These are phyloP conservation scores for Mesitornis unicolor DNA, from an alignment of 2,113 vertebrate genomes.

Conservation along the genomic window DNA sequence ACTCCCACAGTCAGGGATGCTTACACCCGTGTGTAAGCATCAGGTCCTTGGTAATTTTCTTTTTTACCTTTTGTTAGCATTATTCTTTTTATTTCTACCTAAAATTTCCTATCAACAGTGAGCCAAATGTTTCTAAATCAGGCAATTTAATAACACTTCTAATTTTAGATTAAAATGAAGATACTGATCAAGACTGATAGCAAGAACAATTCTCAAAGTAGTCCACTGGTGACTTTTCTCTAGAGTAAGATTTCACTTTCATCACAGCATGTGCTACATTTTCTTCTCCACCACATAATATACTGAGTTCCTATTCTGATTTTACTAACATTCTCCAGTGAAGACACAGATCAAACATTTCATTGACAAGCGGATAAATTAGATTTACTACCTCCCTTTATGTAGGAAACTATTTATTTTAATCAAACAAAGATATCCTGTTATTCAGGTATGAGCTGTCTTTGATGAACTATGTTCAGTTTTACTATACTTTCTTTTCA, in stretches of 20 bases:
- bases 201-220: neutral
- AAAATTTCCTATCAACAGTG: neutral
- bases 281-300: neutral
- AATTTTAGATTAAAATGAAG: neutral
- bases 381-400: neutral
- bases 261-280: neutral
- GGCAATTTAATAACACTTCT: neutral
- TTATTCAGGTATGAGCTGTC: neutral
- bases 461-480: neutral
- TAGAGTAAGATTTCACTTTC: neutral
- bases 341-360: neutral
- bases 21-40: neutral
- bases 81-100: neutral
- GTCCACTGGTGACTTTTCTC: neutral
- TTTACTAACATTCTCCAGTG: neutral
- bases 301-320: neutral
- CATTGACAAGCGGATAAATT: neutral
- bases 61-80: neutral
- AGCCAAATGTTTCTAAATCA: neutral
- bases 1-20: fast-evolving
- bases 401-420: neutral
- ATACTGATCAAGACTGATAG: neutral
- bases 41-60: neutral
- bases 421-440: neutral
- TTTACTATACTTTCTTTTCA: neutral